phyloP scores from a whole-genome alignment of 2,797 vertebrate genomes.

The Antrozous pallidus region DNA sequence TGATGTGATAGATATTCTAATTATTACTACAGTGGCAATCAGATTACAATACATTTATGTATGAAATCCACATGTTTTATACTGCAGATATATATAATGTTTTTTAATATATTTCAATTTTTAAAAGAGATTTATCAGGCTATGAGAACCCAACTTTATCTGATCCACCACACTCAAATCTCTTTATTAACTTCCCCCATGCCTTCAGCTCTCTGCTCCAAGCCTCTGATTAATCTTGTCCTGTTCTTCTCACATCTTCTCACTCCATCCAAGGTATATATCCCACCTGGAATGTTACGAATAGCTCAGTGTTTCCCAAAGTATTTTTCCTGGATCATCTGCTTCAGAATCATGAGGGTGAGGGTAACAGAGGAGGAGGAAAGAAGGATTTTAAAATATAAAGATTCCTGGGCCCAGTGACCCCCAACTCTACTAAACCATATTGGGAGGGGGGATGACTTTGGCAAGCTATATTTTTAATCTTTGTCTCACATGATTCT shows the following conservation, averaged over 20 bases:
- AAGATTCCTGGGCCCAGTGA: background rate
- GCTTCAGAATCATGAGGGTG: background rate
- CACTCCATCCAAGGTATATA: fast-evolving
- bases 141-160: background rate
- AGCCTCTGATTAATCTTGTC: background rate
- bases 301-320: background rate
- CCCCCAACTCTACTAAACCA: background rate
- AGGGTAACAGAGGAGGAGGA: background rate
- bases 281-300: background rate
- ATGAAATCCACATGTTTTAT: background rate
- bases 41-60: background rate
- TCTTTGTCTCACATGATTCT: background rate
- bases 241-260: background rate
- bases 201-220: background rate
- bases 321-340: background rate
- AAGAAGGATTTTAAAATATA: background rate
- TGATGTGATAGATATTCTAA: background rate
- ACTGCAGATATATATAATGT: background rate
- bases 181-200: background rate
- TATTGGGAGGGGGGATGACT: background rate
- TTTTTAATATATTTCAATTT: background rate
- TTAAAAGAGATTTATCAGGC: background rate
- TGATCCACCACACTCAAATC: background rate
- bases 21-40: background rate
- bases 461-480: background rate